A percentile compares a stretch with the other conserved stretches of the same genome.
These are phyloP conservation scores for Bhutanitis thaidina DNA, from an alignment of 2,888 invertebrate species.

Conservation along the genomic window DNA sequence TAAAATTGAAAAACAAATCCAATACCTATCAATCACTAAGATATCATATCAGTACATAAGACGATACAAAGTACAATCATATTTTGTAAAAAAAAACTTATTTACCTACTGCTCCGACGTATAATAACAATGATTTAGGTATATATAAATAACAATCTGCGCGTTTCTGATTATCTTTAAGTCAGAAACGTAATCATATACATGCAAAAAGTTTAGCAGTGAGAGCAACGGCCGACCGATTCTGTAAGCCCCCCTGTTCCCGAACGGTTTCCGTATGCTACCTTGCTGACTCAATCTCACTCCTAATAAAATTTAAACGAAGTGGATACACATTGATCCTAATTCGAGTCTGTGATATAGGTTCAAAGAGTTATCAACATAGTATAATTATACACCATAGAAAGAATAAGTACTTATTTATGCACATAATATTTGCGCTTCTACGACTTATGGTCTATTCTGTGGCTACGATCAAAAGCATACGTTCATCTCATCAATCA, in stretches of 20 bases:
- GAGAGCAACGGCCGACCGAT: constrained; percentile 59
- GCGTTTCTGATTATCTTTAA: constrained; percentile 16
- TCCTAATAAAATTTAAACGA: background rate
- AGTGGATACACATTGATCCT: constrained; percentile 4
- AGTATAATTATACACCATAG: no score
- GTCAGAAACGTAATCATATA: constrained; percentile 20
- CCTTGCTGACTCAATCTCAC: constrained; percentile 23
- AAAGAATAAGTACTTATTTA: no score
- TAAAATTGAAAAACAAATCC: constrained; percentile 12
- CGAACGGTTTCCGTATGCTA: constrained; percentile 27
- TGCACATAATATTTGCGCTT: no score
- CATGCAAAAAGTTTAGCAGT: constrained; percentile 36
- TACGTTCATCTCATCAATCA: constrained; percentile 4
- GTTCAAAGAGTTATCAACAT: no score
- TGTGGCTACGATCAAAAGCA: background rate
- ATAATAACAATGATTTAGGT: constrained; percentile 22
- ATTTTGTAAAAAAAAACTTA: no score
- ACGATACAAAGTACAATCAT: no score
- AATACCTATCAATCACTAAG: constrained; percentile 21
- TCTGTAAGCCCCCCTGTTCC: constrained; percentile 38
- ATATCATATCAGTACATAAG: constrained; percentile 17
- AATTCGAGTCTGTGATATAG: constrained; percentile 16
- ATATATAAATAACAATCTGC: background rate
- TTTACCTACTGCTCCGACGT: no score
- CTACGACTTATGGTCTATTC: no score